Conservation (phyloP, 2,113 vertebrate genomes). For the Motacilla alba region DNA sequence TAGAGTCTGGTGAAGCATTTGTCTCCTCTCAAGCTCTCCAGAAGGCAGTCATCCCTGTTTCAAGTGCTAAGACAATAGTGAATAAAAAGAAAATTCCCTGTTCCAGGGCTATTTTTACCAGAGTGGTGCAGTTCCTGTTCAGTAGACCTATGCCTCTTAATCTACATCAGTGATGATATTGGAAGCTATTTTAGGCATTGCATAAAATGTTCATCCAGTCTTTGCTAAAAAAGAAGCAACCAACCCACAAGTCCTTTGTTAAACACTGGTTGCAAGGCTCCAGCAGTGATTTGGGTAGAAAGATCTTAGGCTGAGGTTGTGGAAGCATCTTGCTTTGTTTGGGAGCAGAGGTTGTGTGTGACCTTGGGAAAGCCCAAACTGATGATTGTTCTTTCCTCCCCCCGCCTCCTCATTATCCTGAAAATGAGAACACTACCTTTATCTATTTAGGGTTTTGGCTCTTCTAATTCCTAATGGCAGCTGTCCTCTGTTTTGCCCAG, state of each 20-base stretch:
- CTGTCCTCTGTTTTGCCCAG: background rate
- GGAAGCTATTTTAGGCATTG: slow-evolving; percentile 3
- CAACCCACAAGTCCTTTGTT: background rate
- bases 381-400: background rate
- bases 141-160: background rate
- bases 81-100: background rate
- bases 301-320: background rate
- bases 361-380: background rate
- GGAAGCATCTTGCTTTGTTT: background rate
- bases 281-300: background rate
- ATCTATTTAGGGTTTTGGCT: background rate
- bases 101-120: slow-evolving; percentile 31
- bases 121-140: slow-evolving; percentile 30
- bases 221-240: slow-evolving; percentile 19
- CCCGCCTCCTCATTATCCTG: background rate
- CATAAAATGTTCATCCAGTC: background rate
- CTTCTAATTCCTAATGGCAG: background rate
- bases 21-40: background rate
- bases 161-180: slow-evolving; percentile 16
- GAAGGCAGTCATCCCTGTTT: background rate
- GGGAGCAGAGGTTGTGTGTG: background rate
- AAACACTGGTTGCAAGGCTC: background rate
- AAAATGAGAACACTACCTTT: background rate
- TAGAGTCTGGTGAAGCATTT: background rate
- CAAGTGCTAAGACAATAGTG: background rate